Conservation (phyloP, 2,113 vertebrate species). For the Melanocharis versteri region DNA sequence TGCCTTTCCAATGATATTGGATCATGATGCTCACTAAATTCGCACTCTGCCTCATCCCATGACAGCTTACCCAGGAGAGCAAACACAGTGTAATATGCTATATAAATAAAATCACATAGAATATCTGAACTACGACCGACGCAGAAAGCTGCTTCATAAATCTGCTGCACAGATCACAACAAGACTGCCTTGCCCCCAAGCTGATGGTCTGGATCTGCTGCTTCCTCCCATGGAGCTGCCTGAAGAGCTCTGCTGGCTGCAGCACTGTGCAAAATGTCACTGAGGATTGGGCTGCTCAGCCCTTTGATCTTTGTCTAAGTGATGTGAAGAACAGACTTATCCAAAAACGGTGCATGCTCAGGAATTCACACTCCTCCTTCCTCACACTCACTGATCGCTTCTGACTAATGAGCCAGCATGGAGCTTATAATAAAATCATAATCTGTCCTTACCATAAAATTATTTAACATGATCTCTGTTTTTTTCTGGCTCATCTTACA, state of each 20-base stretch:
- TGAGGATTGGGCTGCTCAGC: background rate
- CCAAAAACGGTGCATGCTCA: background rate
- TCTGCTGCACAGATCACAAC: background rate
- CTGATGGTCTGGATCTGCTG: background rate
- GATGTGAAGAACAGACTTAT: background rate
- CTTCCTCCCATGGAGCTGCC: background rate
- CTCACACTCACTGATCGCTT: background rate
- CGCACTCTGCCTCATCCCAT: background rate
- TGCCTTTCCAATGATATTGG: constrained; percentile 3
- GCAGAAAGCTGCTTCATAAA: background rate
- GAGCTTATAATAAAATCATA: background rate
- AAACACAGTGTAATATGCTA: background rate
- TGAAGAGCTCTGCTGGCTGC: background rate
- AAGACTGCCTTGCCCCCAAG: background rate
- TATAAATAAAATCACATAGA: background rate
- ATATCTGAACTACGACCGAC: background rate
- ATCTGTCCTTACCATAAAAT: background rate
- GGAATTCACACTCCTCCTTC: background rate
- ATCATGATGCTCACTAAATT: background rate
- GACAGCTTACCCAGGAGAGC: background rate
- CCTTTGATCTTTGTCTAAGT: background rate
- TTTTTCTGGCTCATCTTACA: background rate
- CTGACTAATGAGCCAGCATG: background rate
- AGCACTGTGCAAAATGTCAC: background rate
- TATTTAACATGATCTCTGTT: background rate